Conservation (phyloP, 2,888 invertebrate species). For the Autographa pulchrina region DNA sequence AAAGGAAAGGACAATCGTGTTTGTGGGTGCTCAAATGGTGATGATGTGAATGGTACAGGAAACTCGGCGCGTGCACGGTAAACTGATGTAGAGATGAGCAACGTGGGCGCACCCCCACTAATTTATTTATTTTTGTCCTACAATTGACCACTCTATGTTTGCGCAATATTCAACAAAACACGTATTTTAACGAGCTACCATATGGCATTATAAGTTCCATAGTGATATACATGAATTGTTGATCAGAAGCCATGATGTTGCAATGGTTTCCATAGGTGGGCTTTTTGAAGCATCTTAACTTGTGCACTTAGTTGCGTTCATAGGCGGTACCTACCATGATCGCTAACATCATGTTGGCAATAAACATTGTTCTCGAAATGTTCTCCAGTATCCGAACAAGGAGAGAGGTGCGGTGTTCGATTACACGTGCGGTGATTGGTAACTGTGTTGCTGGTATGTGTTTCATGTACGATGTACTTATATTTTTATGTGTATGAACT, state of each 20-base stretch:
- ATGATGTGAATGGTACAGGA: constrained; percentile 83
- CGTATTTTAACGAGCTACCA: constrained; percentile 31
- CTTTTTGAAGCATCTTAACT: constrained; percentile 29
- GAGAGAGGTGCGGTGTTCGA: constrained; percentile 78
- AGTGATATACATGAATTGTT: neutral
- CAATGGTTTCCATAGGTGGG: constrained; percentile 24
- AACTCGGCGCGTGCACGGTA: constrained; percentile 83
- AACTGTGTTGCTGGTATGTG: constrained; percentile 75
- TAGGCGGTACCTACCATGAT: constrained; percentile 38
- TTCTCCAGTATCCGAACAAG: constrained; percentile 74
- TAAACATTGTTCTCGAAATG: constrained; percentile 76
- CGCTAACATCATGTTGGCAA: constrained; percentile 66
- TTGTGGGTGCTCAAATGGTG: constrained; percentile 77
- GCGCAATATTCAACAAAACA: constrained; percentile 59
- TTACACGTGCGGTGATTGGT: constrained; percentile 81
- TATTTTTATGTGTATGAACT: constrained; percentile 77
- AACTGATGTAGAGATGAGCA: constrained; percentile 84
- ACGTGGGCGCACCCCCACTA: constrained; percentile 86
- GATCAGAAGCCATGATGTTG: neutral
- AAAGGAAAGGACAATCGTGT: constrained; percentile 71
- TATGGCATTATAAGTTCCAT: neutral
- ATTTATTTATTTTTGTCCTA: constrained; percentile 75
- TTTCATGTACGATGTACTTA: constrained; percentile 69
- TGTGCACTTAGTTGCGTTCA: constrained; percentile 32
- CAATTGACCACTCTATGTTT: constrained; percentile 73